A percentile compares a stretch with the other conserved stretches of the same genome.
Evolutionary conservation across 2,888 invertebrate genomes (phyloP).

Genomic region (Scaptomyza parva): DNA sequence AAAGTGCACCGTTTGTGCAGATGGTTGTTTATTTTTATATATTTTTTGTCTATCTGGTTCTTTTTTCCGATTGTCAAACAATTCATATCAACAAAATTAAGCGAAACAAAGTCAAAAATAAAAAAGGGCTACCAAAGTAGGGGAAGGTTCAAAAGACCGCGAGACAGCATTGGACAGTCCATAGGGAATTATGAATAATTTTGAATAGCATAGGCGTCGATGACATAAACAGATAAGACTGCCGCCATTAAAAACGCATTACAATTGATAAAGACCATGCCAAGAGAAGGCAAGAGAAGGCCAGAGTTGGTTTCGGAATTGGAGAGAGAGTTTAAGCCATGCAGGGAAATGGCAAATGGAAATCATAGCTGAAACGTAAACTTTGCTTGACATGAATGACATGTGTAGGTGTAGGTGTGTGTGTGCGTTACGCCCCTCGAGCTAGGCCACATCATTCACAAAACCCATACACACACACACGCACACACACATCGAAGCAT

Average conservation of each 20-base stretch:
- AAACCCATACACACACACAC: constrained; percentile 40
- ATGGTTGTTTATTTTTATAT: constrained; percentile 30
- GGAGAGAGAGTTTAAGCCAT: constrained; percentile 9
- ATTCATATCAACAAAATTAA: constrained; percentile 53
- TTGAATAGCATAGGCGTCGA: constrained; percentile 67
- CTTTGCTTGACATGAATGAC: constrained; percentile 67
- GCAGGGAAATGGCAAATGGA: constrained; percentile 28
- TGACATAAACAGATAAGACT: constrained; percentile 73
- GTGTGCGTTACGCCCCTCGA: constrained; percentile 18
- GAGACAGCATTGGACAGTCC: constrained; percentile 35
- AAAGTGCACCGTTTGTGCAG: constrained; percentile 49
- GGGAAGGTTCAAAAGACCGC: constrained; percentile 17
- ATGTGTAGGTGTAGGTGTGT: constrained; percentile 35
- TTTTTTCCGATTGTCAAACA: constrained; percentile 46
- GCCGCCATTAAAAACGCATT: constrained; percentile 76
- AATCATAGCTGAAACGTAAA: constrained; percentile 60
- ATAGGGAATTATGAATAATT: constrained; percentile 71
- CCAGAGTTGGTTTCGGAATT: constrained; percentile 6
- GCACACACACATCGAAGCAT: constrained; percentile 13
- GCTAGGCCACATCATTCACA: constrained; percentile 69
- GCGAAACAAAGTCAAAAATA: constrained; percentile 24
- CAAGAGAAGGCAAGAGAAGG: constrained; percentile 20
- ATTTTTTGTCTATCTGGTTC: not conserved
- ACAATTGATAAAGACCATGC: constrained; percentile 66
- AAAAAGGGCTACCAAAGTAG: not conserved